Percentiles rank a stretch among this genome's conserved stretches.
Conservation (phyloP, 2,888 invertebrate species). For the Rhaphigaster nebulosa region DNA sequence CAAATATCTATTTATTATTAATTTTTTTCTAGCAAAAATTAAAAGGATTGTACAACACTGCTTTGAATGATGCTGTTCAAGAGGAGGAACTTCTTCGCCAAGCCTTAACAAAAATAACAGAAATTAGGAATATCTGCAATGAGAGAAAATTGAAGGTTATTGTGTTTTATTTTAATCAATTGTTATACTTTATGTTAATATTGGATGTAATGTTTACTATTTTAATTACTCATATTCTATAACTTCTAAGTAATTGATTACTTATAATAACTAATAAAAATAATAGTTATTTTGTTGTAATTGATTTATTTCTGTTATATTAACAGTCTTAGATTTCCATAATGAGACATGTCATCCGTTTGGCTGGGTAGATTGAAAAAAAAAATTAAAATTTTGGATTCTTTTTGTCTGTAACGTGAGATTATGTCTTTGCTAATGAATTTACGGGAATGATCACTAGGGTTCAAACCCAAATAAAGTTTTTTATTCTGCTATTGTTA, state of each 20-base stretch:
- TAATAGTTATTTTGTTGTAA: not conserved
- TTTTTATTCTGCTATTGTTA: too few relatives aligned
- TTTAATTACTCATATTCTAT: not conserved
- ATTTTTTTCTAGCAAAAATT: constrained; percentile 77
- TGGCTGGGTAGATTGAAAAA: too few relatives aligned
- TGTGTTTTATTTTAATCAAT: constrained; percentile 53
- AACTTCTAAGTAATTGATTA: not conserved
- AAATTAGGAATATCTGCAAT: constrained; percentile 90
- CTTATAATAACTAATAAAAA: not conserved
- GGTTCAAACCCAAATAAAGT: too few relatives aligned
- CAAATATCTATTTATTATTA: too few relatives aligned
- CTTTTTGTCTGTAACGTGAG: too few relatives aligned
- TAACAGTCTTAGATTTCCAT: too few relatives aligned
- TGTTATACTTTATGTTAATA: constrained; percentile 40
- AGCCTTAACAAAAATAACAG: constrained; percentile 88
- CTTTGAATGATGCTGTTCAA: constrained; percentile 84
- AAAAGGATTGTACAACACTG: constrained; percentile 83
- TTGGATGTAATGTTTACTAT: not conserved
- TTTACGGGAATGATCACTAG: too few relatives aligned
- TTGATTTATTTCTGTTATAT: too few relatives aligned
- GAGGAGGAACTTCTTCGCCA: constrained; percentile 87
- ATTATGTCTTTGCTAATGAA: too few relatives aligned
- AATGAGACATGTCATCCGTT: too few relatives aligned
- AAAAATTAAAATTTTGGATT: too few relatives aligned
- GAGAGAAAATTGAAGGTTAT: constrained; percentile 85